These are phyloP conservation scores for Cheilosia impressa DNA, from an alignment of 2,888 invertebrate species.

Conservation along the genomic window DNA sequence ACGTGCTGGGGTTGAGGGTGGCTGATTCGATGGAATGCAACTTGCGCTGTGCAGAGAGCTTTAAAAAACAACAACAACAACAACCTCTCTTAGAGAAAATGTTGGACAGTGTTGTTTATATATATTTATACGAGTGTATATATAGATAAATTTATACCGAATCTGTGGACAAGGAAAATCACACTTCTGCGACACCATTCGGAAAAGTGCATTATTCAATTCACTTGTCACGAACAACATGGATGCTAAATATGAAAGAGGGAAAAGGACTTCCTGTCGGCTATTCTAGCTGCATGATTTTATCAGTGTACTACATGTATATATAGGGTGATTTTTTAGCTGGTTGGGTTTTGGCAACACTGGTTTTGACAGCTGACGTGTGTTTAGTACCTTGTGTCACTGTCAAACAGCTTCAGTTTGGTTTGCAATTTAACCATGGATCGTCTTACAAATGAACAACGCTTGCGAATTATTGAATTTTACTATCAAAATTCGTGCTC, in stretches of 20 bases:
- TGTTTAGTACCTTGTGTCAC: no score
- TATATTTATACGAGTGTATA: background rate
- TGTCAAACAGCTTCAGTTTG: no score
- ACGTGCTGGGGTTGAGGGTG: constrained; percentile 56
- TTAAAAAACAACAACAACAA: constrained; percentile 31
- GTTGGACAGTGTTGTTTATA: constrained; percentile 34
- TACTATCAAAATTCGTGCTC: no score
- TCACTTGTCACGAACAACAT: constrained; percentile 52
- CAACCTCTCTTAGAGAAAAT: constrained; percentile 13
- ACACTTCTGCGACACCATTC: constrained; percentile 40
- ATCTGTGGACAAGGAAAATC: constrained; percentile 21
- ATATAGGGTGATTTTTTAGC: no score
- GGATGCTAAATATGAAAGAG: constrained; percentile 16
- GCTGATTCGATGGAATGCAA: constrained; percentile 76
- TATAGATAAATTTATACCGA: background rate
- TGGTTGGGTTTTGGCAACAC: no score
- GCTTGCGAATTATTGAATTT: no score
- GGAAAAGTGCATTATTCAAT: constrained; percentile 58
- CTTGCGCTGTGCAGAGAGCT: constrained; percentile 74
- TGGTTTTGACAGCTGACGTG: no score
- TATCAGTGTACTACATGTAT: no score
- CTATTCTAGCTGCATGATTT: constrained; percentile 16
- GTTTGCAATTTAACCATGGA: no score
- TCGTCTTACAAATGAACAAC: no score
- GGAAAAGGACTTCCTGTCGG: constrained; percentile 13